These are phyloP conservation scores for Conus ventricosus DNA, from an alignment of 1,140 invertebrate species.

Conservation along the genomic window DNA sequence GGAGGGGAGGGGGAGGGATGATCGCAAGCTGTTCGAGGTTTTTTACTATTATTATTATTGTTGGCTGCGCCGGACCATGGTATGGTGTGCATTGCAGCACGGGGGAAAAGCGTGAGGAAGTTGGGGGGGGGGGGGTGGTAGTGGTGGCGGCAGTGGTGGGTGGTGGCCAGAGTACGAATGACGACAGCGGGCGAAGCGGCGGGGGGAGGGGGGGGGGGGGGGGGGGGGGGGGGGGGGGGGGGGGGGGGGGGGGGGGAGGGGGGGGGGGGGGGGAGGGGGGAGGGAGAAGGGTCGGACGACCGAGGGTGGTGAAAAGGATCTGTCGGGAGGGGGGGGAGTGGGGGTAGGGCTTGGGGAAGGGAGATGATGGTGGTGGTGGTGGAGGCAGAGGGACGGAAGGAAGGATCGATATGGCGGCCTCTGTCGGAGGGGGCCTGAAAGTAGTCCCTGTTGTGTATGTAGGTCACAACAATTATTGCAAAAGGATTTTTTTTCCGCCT, in stretches of 20 bases:
- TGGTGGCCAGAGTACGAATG: neutral
- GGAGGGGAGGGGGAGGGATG: no score
- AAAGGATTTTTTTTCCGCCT: neutral
- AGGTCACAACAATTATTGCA: neutral
- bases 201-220: neutral
- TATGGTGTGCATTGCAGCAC: no score
- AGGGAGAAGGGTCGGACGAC: neutral
- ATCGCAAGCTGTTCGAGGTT: no score
- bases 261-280: neutral
- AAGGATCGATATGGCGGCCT: neutral
- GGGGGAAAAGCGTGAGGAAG: no score
- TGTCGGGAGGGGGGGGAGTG: neutral
- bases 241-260: neutral
- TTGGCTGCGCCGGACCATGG: no score
- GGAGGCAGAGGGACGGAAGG: neutral
- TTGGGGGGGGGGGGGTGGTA: neutral
- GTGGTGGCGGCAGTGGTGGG: neutral
- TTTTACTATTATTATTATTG: no score
- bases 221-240: neutral
- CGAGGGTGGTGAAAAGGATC: neutral
- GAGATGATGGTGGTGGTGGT: neutral
- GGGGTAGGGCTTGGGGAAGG: neutral
- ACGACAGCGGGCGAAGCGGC: no score
- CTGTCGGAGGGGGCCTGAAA: neutral
- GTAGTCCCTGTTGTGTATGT: slow-evolving; percentile 5